Conservation (phyloP, 2,888 invertebrate species). For the Coelinius sp. region DNA sequence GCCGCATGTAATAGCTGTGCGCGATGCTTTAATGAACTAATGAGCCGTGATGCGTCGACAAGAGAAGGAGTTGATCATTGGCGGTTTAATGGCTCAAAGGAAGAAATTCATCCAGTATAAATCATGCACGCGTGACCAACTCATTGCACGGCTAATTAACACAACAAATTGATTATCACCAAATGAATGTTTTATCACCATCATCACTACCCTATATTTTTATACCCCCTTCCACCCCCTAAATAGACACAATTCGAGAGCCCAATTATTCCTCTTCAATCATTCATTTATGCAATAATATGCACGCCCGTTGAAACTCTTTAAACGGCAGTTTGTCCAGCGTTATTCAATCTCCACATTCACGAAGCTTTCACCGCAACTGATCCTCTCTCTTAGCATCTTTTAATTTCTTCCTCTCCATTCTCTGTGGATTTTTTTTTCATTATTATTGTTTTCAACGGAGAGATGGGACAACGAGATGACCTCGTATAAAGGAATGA, state of each 20-base stretch:
- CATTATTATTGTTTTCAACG: not conserved
- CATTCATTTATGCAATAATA: slow-evolving; percentile 40
- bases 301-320: slow-evolving; percentile 27
- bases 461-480: slow-evolving; percentile 28
- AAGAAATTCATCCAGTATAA: slow-evolving; percentile 12
- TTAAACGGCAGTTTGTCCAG: slow-evolving; percentile 19
- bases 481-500: slow-evolving; percentile 30
- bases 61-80: slow-evolving; percentile 21
- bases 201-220: slow-evolving; percentile 39
- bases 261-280: not conserved
- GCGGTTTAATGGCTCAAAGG: slow-evolving; percentile 3
- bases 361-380: slow-evolving; percentile 18
- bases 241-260: not conserved
- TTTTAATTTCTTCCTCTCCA: slow-evolving; percentile 16
- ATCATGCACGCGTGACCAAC: slow-evolving; percentile 32
- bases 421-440: not conserved
- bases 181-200: slow-evolving; percentile 58
- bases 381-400: not conserved
- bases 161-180: slow-evolving; percentile 62
- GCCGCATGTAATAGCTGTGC: slow-evolving; percentile 9
- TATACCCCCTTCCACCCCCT: not conserved
- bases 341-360: slow-evolving; percentile 15
- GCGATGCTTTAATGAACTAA: slow-evolving; percentile 53
- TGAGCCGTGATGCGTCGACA: slow-evolving; percentile 48
- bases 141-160: slow-evolving; percentile 65